Conservation (phyloP, 2,888 invertebrate species). For the Pyrochroa serraticornis region DNA sequence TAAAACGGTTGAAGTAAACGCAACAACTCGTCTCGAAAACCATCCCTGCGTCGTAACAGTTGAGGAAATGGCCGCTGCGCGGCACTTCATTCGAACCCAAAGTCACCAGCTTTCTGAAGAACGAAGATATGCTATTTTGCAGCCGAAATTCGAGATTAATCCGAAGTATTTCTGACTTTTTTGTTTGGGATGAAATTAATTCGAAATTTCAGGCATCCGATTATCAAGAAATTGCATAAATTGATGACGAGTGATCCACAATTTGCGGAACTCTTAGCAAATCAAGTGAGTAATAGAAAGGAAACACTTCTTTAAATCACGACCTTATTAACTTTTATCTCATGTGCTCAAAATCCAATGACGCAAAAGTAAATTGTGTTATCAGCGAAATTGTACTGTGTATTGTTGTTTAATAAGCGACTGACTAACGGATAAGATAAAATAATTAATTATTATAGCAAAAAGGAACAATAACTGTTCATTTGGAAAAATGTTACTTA, state of each 20-base stretch:
- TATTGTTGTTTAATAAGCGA: background rate
- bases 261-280: slow-evolving; percentile 81
- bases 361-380: slow-evolving; percentile 1
- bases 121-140: slow-evolving; percentile 81
- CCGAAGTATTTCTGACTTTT: slow-evolving; percentile 67
- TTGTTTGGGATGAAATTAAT: background rate
- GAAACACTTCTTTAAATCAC: slow-evolving; percentile 12
- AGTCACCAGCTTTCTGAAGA: slow-evolving; percentile 83
- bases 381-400: background rate
- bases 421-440: background rate
- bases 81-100: slow-evolving; percentile 92
- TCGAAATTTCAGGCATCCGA: slow-evolving; percentile 72
- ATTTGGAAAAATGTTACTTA: background rate
- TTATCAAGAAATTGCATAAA: slow-evolving; percentile 85
- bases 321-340: background rate
- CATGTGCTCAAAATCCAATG: too few relatives aligned
- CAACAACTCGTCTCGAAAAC: slow-evolving; percentile 81
- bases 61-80: slow-evolving; percentile 94
- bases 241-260: slow-evolving; percentile 77
- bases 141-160: slow-evolving; percentile 94
- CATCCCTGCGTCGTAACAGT: slow-evolving; percentile 96
- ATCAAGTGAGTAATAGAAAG: slow-evolving; percentile 68
- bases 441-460: too few relatives aligned
- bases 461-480: too few relatives aligned
- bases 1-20: slow-evolving; percentile 82